Evolutionary conservation across 2,888 invertebrate species (phyloP), one percentile per base, ranked within the genome.

Genomic region (Polydrusus pterygomalis): DNA sequence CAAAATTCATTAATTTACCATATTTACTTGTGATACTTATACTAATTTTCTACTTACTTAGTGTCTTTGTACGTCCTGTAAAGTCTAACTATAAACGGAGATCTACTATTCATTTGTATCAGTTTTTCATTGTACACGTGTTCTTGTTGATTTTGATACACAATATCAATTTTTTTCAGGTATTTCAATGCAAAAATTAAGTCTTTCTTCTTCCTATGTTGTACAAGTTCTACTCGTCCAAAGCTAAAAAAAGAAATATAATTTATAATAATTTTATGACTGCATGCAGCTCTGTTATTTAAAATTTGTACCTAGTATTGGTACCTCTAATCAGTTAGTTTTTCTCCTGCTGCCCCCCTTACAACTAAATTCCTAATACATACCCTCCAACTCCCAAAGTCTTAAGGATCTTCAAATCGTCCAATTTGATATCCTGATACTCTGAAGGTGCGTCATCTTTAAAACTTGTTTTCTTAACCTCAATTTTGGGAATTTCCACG

Each of bases 381-480:
- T 72, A 78, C 69, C 97, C 97, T 6, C 98, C 98, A 13, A 97
- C 94, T 0, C 98, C 98, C 80, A 98, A 89, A 0, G 97, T 97
- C 20, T 94, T 94, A 17, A 96, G 89, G 75, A 93, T 92, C 82
- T 94, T 94, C 80, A 98, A 89, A 83, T 97, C 95, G 30, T 91
- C 90, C 60, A 98, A 88, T 71, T 92, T 90, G 34, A 98, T 90
- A 77, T 91, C 90, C 30, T 91, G 90, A 85, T 92, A 92, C 83
- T 93, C 93, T 6, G 56, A 17, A 7, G 62, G 51, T 6, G 77
- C 75, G 7, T 73, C 63, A 1, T 67, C 68, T n/a, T 71, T 65
- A 18, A 76, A 75, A n/a, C 78, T 73, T 11, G 76, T 72, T n/a
- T 80, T 78, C 47, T 70, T 71, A 10, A 81, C 78, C 38, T 77